Conservation (phyloP, 2,888 invertebrate genomes). For the Osmoderma eremita region DNA sequence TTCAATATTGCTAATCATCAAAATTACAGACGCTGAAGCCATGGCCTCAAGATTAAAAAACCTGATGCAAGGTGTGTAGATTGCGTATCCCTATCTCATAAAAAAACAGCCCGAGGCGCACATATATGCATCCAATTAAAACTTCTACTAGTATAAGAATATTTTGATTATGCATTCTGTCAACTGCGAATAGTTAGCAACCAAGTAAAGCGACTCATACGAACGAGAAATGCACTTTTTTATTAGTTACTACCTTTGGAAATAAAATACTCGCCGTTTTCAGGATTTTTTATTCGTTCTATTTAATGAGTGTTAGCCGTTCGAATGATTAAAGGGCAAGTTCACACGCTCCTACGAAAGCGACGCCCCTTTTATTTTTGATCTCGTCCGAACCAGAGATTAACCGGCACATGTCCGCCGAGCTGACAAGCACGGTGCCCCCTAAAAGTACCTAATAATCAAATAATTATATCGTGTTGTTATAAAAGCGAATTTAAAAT, state of each 20-base stretch:
- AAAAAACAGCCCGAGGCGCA: not conserved
- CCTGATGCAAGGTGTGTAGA: not conserved
- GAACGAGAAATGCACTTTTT: conserved; percentile 13
- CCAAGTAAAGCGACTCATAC: conserved; percentile 13
- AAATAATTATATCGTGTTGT: conserved; percentile 39
- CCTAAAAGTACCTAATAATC: conserved; percentile 40
- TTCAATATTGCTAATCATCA: conserved; percentile 11
- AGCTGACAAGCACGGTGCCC: conserved; percentile 26
- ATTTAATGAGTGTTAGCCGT: conserved; percentile 13
- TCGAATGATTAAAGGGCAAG: conserved; percentile 38
- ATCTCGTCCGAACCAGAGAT: conserved; percentile 17
- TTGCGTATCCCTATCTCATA: not conserved
- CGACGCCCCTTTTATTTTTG: conserved; percentile 25
- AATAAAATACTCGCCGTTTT: conserved; percentile 17
- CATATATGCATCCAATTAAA: conserved; percentile 31
- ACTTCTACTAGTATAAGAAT: conserved; percentile 24
- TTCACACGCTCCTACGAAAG: conserved; percentile 33
- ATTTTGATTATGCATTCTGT: conserved; percentile 10
- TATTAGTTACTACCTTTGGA: conserved; percentile 12
- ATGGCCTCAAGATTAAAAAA: not conserved
- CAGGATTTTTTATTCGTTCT: conserved; percentile 24
- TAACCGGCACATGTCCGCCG: conserved; percentile 28
- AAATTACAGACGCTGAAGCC: not conserved
- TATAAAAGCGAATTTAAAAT: conserved; percentile 33
- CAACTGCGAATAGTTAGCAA: conserved; percentile 28